Evolutionary conservation across 1,140 invertebrate species (phyloP), one percentile per base, ranked within the genome.

Genomic region (Spodoptera frugiperda): DNA sequence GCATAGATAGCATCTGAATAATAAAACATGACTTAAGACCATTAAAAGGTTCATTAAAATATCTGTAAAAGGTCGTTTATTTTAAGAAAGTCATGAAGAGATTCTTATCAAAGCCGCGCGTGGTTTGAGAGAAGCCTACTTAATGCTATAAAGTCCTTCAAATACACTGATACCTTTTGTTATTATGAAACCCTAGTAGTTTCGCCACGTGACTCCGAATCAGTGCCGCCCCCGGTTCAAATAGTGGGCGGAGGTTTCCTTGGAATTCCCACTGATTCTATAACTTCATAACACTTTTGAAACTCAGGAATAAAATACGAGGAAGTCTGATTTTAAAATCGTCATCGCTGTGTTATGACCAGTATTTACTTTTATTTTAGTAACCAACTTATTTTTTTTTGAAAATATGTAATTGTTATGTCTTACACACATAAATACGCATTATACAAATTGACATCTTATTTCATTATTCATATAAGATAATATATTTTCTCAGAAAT

Each of bases 111-210:
- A 49, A 48, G 61, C 12, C 19, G 11, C 44, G 15, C 59, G 33
- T 49, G 17, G n/a, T 68, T 53, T 12, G 12, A 21, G 14, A 48
- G 61, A 65, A 65, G 61, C 61, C 61, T 11, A 48, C 25, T 48
- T 48, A 65, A 65, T 65, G 44, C 44, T 65, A 65, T 65, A 78
- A 33, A 61, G 33, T 61, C 44, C 61, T 49, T 17, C 4, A 46
- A 71, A 71, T 44, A 19, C 1, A 12, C 9, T 15, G 12, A 25
- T 39, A 39, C 55, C 48, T 30, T n/a, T 76, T 68, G 74, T 68
- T 55, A 12, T 48, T 79, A 88, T 86, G 85, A 82, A 82, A 51
- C 75, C 87, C 77, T 88, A 82, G 83, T 87, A 87, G 70, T 51
- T 65, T 46, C 72, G 78, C 78, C 81, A 86, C 77, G 82, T 86